Percentiles rank a stretch among this genome's conserved stretches.
Conservation (phyloP, 92 coral and sea anemone species). For the Muricea muricata region DNA sequence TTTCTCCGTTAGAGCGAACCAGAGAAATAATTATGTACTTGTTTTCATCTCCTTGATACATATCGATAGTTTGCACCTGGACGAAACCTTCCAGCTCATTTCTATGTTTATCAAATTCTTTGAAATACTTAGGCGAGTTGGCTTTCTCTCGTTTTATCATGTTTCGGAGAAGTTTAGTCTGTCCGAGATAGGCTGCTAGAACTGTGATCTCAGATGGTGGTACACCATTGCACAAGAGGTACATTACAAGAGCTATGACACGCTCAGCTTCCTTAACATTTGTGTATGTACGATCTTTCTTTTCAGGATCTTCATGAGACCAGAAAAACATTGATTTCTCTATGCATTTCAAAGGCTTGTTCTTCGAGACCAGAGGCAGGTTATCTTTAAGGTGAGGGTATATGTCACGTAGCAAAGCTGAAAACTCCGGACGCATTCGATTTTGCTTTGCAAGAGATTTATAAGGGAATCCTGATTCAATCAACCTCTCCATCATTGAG, state of each 20-base stretch:
- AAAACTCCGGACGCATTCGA: constrained; percentile 60
- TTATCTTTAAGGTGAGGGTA: constrained; percentile 47
- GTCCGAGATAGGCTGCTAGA: constrained; percentile 48
- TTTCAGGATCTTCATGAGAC: constrained; percentile 41
- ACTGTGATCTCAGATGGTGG: constrained; percentile 45
- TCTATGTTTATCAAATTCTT: background rate
- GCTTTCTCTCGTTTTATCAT: background rate
- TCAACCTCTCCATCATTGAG: constrained; percentile 71
- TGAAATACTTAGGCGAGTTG: background rate
- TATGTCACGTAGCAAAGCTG: constrained; percentile 36
- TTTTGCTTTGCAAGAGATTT: constrained; percentile 45
- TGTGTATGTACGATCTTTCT: constrained; percentile 26
- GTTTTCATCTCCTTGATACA: constrained; percentile 28
- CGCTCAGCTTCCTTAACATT: constrained; percentile 42
- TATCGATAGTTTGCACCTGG: constrained; percentile 45
- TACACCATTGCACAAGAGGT: constrained; percentile 32
- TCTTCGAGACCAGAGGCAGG: constrained; percentile 11
- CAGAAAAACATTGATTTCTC: constrained; percentile 53
- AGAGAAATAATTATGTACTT: background rate
- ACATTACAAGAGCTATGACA: constrained; percentile 35
- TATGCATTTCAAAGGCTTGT: constrained; percentile 29
- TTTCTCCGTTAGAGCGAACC: background rate
- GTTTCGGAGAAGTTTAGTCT: constrained; percentile 31
- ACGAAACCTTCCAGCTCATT: background rate
- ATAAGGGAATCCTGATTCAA: constrained; percentile 30